Evolutionary conservation across 2,888 invertebrate genomes (phyloP).

Genomic region (Dione vanillae): DNA sequence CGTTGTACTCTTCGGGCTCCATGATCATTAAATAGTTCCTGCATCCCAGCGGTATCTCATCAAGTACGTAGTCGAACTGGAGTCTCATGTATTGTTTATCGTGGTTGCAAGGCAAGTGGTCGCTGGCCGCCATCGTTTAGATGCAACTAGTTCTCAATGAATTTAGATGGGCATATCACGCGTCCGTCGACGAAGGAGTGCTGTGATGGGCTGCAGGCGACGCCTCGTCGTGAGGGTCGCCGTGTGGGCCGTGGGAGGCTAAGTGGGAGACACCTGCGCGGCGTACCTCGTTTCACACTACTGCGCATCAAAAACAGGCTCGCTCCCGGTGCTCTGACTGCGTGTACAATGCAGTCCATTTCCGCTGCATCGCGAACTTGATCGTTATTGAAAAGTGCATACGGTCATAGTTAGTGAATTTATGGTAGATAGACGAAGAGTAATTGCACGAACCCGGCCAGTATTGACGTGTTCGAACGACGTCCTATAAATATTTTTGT

Average conservation of each 20-base stretch:
- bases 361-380: constrained; percentile 8
- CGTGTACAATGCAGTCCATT: not conserved
- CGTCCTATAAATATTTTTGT: not conserved
- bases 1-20: constrained; percentile 42
- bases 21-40: constrained; percentile 20
- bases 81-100: constrained; percentile 1
- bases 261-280: constrained; percentile 4
- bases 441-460: constrained; percentile 11
- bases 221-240: not conserved
- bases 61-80: not conserved
- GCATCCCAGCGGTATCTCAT: not conserved
- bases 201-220: not conserved
- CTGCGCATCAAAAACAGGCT: constrained; percentile 2
- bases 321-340: not conserved
- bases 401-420: constrained; percentile 9
- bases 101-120: not conserved
- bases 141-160: not conserved
- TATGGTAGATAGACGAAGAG: constrained; percentile 5
- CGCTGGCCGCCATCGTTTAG: constrained; percentile 9
- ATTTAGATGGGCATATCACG: not conserved
- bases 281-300: too few relatives aligned
- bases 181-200: not conserved
- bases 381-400: constrained; percentile 9
- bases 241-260: not conserved
- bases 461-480: not conserved